phyloP scores from a whole-genome alignment of 2,888 invertebrate species.

The Ophion costatus region DNA sequence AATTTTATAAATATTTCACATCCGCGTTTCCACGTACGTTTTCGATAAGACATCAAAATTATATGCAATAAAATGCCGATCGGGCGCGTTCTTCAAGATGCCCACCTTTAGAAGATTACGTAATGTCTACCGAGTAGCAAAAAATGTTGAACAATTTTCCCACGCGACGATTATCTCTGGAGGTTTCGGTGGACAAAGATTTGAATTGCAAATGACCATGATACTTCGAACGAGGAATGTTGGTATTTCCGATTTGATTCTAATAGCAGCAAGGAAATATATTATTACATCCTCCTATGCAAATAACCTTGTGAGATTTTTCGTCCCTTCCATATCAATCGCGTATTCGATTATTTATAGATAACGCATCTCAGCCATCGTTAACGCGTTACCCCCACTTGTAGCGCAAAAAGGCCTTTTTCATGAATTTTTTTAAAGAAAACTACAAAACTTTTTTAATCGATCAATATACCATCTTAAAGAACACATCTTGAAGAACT shows the following conservation, averaged over 20 bases:
- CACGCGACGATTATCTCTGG: not conserved
- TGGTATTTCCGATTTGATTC: not conserved
- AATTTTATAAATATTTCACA: not conserved
- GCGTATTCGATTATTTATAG: not conserved
- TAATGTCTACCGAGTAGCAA: not conserved
- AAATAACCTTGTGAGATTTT: not conserved
- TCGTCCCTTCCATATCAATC: not conserved
- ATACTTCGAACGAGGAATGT: not conserved
- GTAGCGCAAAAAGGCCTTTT: too few species aligned
- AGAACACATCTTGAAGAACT: too few species aligned
- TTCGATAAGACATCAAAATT: not conserved
- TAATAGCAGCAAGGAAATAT: not conserved
- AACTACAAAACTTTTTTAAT: too few species aligned
- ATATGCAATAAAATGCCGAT: not conserved
- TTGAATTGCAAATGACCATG: not conserved
- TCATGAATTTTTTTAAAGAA: too few species aligned
- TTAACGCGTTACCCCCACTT: too few species aligned
- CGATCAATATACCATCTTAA: too few species aligned
- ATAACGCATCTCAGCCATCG: not conserved
- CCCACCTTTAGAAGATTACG: not conserved
- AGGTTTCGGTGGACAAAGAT: not conserved
- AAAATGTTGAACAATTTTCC: not conserved
- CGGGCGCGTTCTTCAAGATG: not conserved
- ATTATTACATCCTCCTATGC: too few species aligned
- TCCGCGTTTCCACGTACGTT: not conserved